Conservation (phyloP, 2,797 vertebrate genomes). For the Cryptoprocta ferox region DNA sequence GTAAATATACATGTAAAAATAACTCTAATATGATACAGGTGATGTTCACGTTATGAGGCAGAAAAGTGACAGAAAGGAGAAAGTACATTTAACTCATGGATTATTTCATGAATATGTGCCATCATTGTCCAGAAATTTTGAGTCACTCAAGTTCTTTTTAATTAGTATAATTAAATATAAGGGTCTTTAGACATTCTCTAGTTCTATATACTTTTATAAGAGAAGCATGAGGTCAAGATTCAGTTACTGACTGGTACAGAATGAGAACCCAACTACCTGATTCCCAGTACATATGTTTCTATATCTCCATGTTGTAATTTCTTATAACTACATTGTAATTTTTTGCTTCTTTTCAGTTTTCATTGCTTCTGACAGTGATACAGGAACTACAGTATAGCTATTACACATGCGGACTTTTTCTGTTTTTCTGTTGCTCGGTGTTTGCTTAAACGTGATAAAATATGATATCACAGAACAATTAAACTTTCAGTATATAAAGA, state of each 20-base stretch:
- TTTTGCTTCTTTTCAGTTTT: neutral
- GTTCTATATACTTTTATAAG: neutral
- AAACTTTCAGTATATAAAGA: neutral
- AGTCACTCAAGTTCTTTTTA: neutral
- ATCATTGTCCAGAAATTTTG: neutral
- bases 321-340: neutral
- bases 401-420: neutral
- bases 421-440: neutral
- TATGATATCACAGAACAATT: neutral
- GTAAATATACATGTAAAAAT: neutral
- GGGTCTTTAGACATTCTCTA: neutral
- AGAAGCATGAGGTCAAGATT: neutral
- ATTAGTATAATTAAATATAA: neutral
- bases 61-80: neutral
- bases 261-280: neutral
- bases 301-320: neutral
- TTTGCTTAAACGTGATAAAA: neutral
- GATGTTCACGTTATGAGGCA: neutral
- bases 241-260: neutral
- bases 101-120: neutral
- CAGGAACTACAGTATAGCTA: neutral
- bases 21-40: neutral
- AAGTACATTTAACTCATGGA: neutral
- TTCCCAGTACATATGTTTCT: neutral
- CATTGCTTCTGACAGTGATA: neutral